phyloP scores from a whole-genome alignment of 2,797 vertebrate species.

The Setipinna tenuifilis region DNA sequence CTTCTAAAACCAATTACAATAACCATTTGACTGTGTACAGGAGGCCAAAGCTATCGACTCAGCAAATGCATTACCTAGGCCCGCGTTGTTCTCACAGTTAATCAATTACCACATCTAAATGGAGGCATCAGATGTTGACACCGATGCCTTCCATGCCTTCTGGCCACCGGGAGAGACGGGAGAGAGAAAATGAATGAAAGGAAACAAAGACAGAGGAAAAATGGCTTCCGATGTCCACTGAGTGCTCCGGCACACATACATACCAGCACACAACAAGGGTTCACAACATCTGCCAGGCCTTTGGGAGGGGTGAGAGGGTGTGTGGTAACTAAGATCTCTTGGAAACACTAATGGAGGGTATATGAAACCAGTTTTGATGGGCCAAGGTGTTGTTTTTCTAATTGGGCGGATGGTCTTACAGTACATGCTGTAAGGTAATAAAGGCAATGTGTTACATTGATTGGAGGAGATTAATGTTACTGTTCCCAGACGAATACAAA shows the following conservation, averaged over 20 bases:
- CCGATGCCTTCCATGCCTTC: slow-evolving; percentile 48
- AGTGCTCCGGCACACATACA: not conserved
- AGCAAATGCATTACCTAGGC: slow-evolving; percentile 64
- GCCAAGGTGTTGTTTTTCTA: not conserved
- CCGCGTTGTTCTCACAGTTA: slow-evolving; percentile 61
- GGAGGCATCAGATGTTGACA: slow-evolving; percentile 61
- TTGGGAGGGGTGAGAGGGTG: not conserved
- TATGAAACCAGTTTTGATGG: not conserved
- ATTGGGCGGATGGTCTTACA: not conserved
- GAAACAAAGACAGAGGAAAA: not conserved
- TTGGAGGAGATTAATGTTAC: slow-evolving; percentile 7
- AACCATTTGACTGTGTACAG: slow-evolving; percentile 48
- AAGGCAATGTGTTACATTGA: slow-evolving; percentile 8
- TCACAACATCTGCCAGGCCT: not conserved
- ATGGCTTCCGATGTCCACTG: not conserved
- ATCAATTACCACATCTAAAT: slow-evolving; percentile 68
- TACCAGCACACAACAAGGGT: not conserved
- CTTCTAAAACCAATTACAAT: slow-evolving; percentile 57
- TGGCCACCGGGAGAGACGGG: not conserved
- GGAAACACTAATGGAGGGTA: not conserved
- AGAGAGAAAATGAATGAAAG: slow-evolving; percentile 27
- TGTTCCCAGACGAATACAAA: not conserved
- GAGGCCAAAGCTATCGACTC: slow-evolving; percentile 63
- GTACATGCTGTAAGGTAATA: slow-evolving; percentile 1
- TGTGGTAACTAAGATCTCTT: not conserved